A percentile compares a stretch with the other conserved stretches of the same genome.
Evolutionary conservation across 2,797 vertebrate genomes (phyloP).

Genomic region (Halcyon chelicuti): DNA sequence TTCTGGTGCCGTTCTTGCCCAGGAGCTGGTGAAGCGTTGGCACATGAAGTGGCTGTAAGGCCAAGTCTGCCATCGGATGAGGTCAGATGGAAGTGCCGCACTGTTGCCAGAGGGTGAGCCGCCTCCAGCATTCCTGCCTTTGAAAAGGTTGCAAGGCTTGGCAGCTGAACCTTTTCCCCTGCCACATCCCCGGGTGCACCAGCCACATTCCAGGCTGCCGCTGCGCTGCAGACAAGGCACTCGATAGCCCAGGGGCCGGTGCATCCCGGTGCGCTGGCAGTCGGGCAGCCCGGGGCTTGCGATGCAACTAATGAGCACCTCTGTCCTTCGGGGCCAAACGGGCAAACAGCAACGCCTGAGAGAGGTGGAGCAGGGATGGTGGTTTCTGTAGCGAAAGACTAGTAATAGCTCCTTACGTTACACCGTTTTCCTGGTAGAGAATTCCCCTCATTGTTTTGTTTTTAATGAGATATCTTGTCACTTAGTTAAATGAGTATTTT

Average conservation of each 20-base stretch:
- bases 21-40: background rate
- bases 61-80: background rate
- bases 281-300: background rate
- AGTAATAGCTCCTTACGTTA: background rate
- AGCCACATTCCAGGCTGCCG: background rate
- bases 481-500: background rate
- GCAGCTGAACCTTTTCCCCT: background rate
- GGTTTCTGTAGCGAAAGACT: background rate
- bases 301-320: background rate
- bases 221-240: background rate
- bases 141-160: background rate
- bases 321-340: background rate
- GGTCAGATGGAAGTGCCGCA: accelerated
- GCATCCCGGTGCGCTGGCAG: background rate
- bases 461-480: background rate
- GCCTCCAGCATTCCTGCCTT: background rate
- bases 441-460: background rate
- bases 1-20: background rate
- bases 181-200: background rate
- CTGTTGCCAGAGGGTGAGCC: background rate
- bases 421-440: background rate
- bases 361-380: background rate
- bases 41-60: background rate
- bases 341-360: background rate
- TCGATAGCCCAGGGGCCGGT: accelerated